Evolutionary conservation across 2,888 invertebrate species (phyloP), one percentile per base, ranked within the genome.

Genomic region (Trachelus stipa): DNA sequence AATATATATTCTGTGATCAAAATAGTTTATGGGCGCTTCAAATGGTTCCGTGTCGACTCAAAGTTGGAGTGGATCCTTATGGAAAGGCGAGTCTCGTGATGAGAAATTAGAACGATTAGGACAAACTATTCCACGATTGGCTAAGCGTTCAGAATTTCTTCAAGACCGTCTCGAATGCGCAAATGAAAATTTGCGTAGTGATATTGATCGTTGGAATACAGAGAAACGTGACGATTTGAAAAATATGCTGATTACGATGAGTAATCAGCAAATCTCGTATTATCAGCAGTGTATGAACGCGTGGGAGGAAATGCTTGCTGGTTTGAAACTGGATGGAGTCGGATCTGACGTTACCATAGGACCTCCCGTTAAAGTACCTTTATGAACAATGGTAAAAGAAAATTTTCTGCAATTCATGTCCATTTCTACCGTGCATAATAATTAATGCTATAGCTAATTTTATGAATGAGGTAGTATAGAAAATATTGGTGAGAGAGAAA

Each of bases 111-210:
- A 91, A 77, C 86, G 89, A 86, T 85, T 91, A 68, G 91, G 91
- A 4, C 91, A 92, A 68, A 86, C 88, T 69, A 93, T 93, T 84
- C 93, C 93, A 0, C 92, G 93, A 74, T 85, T 93, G 34, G 90
- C 92, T 1, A 93, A 93, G 82, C 92, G 92, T 77, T 92, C 92
- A 0, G 93, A 93, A 85, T 87, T 92, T 3, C 88, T 92, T 75
- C 94, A 94, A 87, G 95, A 95, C 89, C 93, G 93, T 84, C 91
- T 94, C 73, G 95, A 95, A 87, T 94, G 94, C 86, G 94, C 95
- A 0, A 95, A 95, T 87, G 94, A 95, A 87, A 94, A 95, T 87
- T 90, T 95, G 37, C 92, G 94, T 76, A 94, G 95, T 71, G 95
- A 95, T 88, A 90, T 95, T 80, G 94, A 94, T 76, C 92, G 95